Conservation (phyloP, 2,797 vertebrate species). For the Amniataba percoides region DNA sequence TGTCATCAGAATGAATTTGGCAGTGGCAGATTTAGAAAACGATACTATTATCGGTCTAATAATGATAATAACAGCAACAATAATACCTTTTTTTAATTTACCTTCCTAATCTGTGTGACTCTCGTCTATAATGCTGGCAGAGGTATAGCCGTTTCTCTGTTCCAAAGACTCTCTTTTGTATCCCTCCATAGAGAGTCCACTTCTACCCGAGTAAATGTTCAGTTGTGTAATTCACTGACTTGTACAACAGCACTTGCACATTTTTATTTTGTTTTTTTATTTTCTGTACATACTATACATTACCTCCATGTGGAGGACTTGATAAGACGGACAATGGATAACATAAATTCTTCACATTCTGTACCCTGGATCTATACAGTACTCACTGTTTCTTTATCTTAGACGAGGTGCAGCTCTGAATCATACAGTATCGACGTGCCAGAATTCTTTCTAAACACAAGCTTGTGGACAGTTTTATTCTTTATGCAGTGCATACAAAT, state of each 20-base stretch:
- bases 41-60: slow-evolving; percentile 63
- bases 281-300: background rate
- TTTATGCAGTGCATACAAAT: background rate
- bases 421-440: background rate
- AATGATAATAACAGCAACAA: slow-evolving; percentile 43
- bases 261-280: background rate
- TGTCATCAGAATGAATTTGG: slow-evolving; percentile 73
- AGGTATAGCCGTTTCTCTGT: background rate
- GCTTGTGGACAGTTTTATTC: background rate
- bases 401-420: background rate
- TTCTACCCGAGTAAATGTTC: background rate
- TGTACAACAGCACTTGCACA: background rate
- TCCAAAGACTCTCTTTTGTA: background rate
- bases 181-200: background rate
- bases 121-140: slow-evolving; percentile 19
- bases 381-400: background rate
- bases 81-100: slow-evolving; percentile 11
- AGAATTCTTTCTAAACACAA: background rate
- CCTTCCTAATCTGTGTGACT: background rate
- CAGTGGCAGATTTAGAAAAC: slow-evolving; percentile 64
- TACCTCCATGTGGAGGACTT: slow-evolving; percentile 34
- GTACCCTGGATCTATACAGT: background rate
- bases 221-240: slow-evolving; percentile 10
- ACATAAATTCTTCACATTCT: slow-evolving; percentile 13
- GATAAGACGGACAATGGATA: slow-evolving; percentile 31